Evolutionary conservation across 2,113 vertebrate genomes (phyloP).

Genomic region (Rallus limicola): DNA sequence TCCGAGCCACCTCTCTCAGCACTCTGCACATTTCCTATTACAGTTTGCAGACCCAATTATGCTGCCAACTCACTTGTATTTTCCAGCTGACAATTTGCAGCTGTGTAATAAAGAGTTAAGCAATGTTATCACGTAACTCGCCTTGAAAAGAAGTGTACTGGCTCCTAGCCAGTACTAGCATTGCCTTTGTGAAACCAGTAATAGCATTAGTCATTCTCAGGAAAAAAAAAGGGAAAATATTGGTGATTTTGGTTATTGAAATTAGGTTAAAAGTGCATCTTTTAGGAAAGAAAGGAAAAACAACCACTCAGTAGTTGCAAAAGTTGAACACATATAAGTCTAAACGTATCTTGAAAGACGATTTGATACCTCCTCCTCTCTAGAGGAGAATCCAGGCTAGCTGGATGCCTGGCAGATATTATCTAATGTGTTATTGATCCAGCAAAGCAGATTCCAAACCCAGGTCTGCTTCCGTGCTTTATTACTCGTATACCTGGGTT

Average conservation of each 20-base stretch:
- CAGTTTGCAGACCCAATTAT: not conserved
- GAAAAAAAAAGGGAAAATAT: not conserved
- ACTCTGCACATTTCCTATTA: not conserved
- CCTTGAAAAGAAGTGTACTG: not conserved
- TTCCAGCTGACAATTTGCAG: not conserved
- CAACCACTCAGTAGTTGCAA: not conserved
- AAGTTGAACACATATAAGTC: not conserved
- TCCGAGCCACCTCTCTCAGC: not conserved
- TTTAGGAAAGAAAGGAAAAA: not conserved
- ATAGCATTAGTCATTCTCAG: not conserved
- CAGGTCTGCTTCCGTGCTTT: not conserved
- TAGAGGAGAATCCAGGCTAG: not conserved
- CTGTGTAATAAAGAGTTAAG: slow-evolving; percentile 1
- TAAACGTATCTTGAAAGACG: not conserved
- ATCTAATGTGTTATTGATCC: not conserved
- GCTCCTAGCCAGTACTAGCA: not conserved
- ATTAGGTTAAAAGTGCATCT: not conserved
- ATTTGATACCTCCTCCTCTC: not conserved
- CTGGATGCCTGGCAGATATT: not conserved
- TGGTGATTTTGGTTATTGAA: not conserved
- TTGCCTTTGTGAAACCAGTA: not conserved
- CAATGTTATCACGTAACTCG: not conserved
- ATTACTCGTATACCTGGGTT: not conserved
- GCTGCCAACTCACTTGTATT: not conserved
- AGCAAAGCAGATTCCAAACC: not conserved